Evolutionary conservation across 2,797 vertebrate genomes (phyloP).

Genomic region (Enteromius mattozi): DNA sequence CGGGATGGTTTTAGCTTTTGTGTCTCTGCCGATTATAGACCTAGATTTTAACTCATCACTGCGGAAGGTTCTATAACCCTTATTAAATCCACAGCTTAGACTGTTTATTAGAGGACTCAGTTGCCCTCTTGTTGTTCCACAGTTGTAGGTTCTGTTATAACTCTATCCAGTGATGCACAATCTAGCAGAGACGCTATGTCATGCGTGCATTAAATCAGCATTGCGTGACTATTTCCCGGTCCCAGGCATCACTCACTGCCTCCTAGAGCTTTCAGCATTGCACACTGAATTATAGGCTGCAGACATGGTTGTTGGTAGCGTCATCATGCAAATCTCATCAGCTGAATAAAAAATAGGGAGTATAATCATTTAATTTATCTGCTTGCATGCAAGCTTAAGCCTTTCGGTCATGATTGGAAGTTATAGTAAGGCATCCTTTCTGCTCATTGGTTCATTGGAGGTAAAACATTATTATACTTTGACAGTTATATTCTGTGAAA

Average conservation of each 20-base stretch:
- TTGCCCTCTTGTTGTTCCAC: constrained; percentile 28
- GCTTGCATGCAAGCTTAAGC: background rate
- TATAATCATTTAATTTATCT: constrained; percentile 9
- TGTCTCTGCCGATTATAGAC: background rate
- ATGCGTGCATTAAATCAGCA: background rate
- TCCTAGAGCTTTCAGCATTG: constrained; percentile 15
- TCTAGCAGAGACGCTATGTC: constrained; percentile 10
- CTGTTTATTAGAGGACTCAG: constrained; percentile 42
- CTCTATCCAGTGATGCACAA: constrained; percentile 15
- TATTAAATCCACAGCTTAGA: constrained; percentile 10
- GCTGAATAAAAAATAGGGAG: constrained; percentile 15
- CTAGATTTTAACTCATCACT: background rate
- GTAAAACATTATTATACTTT: background rate
- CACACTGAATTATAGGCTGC: constrained; percentile 6
- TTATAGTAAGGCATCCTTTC: background rate
- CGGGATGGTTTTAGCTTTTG: background rate
- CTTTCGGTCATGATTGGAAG: background rate
- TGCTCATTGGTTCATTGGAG: background rate
- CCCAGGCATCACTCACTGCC: background rate
- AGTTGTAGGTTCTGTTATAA: constrained; percentile 32
- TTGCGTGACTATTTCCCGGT: constrained; percentile 21
- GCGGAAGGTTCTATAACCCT: background rate
- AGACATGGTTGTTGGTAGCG: background rate
- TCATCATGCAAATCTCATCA: constrained; percentile 23
- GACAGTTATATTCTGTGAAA: background rate